Base-by-base conservation (phyloP, 1,140 invertebrate species). In the Drosophila micromelanica region DNA sequence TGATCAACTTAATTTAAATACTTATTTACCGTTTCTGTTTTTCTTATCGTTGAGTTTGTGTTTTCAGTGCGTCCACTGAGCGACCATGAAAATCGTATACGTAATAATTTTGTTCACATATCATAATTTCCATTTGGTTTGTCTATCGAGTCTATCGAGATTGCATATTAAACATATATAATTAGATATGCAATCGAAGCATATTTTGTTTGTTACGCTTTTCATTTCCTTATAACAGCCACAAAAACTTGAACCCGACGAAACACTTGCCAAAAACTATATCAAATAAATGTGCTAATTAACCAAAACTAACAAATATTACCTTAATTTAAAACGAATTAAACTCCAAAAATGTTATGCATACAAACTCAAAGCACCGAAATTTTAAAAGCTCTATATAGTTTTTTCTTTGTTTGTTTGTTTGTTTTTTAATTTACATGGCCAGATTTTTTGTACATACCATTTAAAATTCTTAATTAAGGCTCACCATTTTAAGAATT, bases 171-270 rank as follows among this genome's bases (percentile, higher is more conserved):
- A 55, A 72, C 73, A 63, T 62, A 17, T 17, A 17, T 17, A 17
- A 17, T 1, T 17, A 17, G 1, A 17, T 17, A 32, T 67, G 57
- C 59, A 70, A 69, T 74, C 23, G 13, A 9, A 54, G 1, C 43
- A 56, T 69, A 55, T 48, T 30, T 63, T 61, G 43, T 73, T 80
- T 17, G 13, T 85, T 80, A 69, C 61, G 69, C 56, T 76, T 64
- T 76, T 90, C 74, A 86, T 90, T 90, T 89, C 42, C 69, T 87
- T 76, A 73, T 76, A 73, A 59, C 52, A 72, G 69, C 57, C 72
- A 81, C 51, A 71, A 79, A 79, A 92, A 91, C 86, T 92, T 92
- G 91, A 92, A 92, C 91, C 91, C 77, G 91, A 92, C 91, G 91
- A 92, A 86, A 91, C 90, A 92, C 91, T 91, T 82, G 84, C 82